Conservation (phyloP, 2,888 invertebrate species). For the Silvanus unidentatus region DNA sequence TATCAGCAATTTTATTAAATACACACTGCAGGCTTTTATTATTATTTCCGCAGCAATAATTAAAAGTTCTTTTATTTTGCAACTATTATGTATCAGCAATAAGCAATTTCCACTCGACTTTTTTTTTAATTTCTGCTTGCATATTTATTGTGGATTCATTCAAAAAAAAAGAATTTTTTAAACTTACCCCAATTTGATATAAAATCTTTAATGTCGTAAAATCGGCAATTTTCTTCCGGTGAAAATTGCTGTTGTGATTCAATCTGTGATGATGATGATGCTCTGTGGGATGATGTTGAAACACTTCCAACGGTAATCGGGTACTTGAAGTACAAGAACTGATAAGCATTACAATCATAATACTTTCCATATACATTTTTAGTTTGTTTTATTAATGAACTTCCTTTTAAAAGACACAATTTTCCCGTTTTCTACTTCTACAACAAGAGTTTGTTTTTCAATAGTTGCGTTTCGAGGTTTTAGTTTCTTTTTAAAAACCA, state of each 20-base stretch:
- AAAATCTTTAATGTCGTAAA: conserved; percentile 57
- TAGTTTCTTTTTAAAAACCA: no score
- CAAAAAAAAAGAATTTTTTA: neutral
- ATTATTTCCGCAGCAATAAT: conserved; percentile 20
- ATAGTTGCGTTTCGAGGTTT: no score
- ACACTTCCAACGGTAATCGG: conserved; percentile 53
- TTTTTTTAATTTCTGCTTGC: no score
- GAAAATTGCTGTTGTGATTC: conserved; percentile 51
- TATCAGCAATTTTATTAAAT: conserved; percentile 5
- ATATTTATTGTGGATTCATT: neutral
- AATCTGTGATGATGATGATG: conserved; percentile 45
- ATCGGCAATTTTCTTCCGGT: conserved; percentile 50
- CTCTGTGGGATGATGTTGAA: conserved; percentile 39
- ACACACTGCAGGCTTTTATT: conserved; percentile 25
- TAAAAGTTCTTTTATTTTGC: neutral
- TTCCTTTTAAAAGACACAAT: no score
- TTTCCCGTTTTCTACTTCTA: no score
- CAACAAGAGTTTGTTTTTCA: no score
- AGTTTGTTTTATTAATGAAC: no score
- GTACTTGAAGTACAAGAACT: conserved; percentile 24
- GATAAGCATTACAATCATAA: conserved; percentile 28
- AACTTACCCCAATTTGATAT: conserved; percentile 69
- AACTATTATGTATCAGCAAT: no score
- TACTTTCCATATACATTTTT: conserved; percentile 27
- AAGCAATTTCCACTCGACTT: no score